Conservation (phyloP, 2,888 invertebrate species). For the Furcula furcula region DNA sequence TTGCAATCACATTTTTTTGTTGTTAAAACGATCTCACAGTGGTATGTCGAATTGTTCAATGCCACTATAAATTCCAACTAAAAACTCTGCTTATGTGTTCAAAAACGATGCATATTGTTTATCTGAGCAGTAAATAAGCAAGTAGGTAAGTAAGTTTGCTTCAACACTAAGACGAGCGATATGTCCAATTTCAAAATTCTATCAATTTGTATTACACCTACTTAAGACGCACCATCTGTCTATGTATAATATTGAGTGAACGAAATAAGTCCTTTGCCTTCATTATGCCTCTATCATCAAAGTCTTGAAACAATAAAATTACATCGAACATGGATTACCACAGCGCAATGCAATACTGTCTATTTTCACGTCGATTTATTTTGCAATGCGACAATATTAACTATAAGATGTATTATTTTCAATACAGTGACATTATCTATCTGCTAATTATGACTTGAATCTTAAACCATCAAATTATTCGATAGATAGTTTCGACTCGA, state of each 20-base stretch:
- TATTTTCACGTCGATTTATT: constrained; percentile 2
- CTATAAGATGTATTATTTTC: constrained; percentile 2
- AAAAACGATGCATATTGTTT: too few relatives aligned
- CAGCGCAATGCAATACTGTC: neutral
- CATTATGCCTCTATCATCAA: constrained; percentile 28
- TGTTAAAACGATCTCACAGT: constrained; percentile 22
- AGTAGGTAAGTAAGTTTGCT: too few relatives aligned
- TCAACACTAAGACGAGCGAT: too few relatives aligned
- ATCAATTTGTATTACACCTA: constrained; percentile 4
- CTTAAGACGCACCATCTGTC: too few relatives aligned
- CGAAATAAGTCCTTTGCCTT: constrained; percentile 22
- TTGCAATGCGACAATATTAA: constrained; percentile 4
- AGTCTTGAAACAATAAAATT: constrained; percentile 41
- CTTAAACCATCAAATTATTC: too few relatives aligned
- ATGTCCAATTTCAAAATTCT: constrained; percentile 6
- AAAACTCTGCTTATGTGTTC: constrained; percentile 23
- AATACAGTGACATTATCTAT: neutral
- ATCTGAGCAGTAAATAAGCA: too few relatives aligned
- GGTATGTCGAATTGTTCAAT: constrained; percentile 15
- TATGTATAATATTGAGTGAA: constrained; percentile 27
- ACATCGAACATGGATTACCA: constrained; percentile 22
- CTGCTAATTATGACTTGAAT: too few relatives aligned
- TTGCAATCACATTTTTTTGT: constrained; percentile 31
- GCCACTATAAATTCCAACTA: constrained; percentile 10
- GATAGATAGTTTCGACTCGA: too few relatives aligned